Conservation (phyloP, 2,113 vertebrate species). For the Nymphicus hollandicus region DNA sequence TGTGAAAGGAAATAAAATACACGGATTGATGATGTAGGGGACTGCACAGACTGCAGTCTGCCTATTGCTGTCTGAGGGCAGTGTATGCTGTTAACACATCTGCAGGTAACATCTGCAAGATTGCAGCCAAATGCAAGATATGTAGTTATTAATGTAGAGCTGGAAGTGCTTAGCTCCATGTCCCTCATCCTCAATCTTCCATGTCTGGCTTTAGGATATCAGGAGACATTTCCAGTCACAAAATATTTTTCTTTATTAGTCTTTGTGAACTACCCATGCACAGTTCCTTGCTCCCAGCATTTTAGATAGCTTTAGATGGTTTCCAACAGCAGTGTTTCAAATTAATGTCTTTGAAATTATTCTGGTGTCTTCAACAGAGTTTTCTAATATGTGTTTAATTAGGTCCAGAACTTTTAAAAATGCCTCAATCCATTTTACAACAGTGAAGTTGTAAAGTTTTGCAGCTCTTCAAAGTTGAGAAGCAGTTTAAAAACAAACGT, state of each 20-base stretch:
- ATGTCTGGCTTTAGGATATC: neutral
- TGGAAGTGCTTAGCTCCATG: accelerated
- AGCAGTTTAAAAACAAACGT: neutral
- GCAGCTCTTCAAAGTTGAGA: neutral
- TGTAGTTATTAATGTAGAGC: accelerated
- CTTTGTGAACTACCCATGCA: neutral
- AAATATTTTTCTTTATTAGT: neutral
- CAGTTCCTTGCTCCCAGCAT: neutral
- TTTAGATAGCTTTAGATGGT: neutral
- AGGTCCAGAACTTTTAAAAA: neutral
- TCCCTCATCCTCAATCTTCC: neutral
- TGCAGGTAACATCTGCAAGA: neutral
- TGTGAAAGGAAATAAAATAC: neutral
- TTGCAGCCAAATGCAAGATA: neutral
- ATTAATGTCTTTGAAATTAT: neutral
- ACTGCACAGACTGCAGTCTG: too few relatives aligned
- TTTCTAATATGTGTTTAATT: neutral
- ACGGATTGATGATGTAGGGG: accelerated
- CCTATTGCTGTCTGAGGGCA: neutral
- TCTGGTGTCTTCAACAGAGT: neutral
- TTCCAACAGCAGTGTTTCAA: neutral
- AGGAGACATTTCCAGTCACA: neutral
- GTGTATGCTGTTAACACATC: neutral
- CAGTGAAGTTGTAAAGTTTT: neutral
- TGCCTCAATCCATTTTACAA: neutral